Evolutionary conservation across 2,888 invertebrate species (phyloP).

Genomic region (Eupithecia pulchellata): DNA sequence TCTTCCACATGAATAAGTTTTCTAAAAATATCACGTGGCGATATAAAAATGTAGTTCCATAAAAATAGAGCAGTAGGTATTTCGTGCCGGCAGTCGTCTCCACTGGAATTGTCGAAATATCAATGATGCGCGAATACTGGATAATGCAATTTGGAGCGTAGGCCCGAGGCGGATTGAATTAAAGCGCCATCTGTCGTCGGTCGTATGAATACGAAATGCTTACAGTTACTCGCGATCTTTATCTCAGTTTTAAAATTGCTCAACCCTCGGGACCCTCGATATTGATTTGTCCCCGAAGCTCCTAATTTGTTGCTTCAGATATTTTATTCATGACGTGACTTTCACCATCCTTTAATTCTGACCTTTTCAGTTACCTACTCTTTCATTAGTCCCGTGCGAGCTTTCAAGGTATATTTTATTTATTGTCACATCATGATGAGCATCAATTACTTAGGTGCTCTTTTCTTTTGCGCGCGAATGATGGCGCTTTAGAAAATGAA

Average conservation of each 20-base stretch:
- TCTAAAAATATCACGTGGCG: background rate
- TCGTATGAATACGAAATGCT: conserved; percentile 84
- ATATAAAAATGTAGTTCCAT: conserved; percentile 43
- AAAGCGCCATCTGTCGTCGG: conserved; percentile 83
- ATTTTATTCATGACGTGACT: conserved; percentile 73
- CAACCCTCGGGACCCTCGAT: conserved; percentile 75
- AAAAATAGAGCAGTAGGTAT: conserved; percentile 48
- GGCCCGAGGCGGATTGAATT: conserved; percentile 83
- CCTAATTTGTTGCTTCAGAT: conserved; percentile 76
- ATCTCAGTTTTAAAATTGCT: conserved; percentile 85
- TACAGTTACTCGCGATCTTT: conserved; percentile 78
- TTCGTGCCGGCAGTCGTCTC: conserved; percentile 57
- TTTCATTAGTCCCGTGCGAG: conserved; percentile 45
- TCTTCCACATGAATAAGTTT: background rate
- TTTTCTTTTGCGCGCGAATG: conserved; percentile 65
- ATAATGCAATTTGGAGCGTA: conserved; percentile 83
- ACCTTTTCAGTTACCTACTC: conserved; percentile 20
- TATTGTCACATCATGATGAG: conserved; percentile 54
- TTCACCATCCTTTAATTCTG: conserved; percentile 58
- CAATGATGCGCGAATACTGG: conserved; percentile 84
- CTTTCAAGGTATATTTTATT: conserved; percentile 66
- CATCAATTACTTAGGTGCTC: conserved; percentile 54
- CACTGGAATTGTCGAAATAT: conserved; percentile 80
- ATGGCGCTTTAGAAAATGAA: conserved; percentile 72
- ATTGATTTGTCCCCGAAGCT: conserved; percentile 80